These are phyloP conservation scores for Trigoniulus corallinus DNA, from an alignment of 1,140 invertebrate genomes.

Conservation along the genomic window DNA sequence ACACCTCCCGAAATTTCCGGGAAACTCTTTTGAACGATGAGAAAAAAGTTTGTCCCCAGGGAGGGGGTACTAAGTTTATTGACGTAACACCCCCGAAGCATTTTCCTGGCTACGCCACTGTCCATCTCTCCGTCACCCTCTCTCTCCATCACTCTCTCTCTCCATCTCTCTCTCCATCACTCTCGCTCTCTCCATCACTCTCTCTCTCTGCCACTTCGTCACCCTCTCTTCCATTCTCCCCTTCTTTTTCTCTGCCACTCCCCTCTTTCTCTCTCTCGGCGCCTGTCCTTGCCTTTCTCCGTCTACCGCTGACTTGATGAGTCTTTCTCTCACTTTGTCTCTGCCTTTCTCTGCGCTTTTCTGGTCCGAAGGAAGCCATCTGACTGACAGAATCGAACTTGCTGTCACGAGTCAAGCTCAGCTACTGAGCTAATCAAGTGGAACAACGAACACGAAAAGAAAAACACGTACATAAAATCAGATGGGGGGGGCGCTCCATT, in stretches of 20 bases:
- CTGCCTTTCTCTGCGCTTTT: constrained; percentile 10
- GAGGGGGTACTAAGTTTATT: too few species aligned
- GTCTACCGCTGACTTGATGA: constrained; percentile 10
- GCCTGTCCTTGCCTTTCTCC: constrained; percentile 11
- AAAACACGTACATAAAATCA: too few species aligned
- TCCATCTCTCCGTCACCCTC: too few species aligned
- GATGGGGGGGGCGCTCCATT: too few species aligned
- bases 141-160: too few species aligned
- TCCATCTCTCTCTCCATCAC: background rate
- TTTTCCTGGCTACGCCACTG: too few species aligned
- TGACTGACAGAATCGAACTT: background rate
- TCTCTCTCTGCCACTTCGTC: background rate
- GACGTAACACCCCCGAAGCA: too few species aligned
- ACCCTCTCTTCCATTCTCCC: background rate
- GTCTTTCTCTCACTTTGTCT: constrained; percentile 12
- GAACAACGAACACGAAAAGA: constrained; percentile 5
- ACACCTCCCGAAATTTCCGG: too few species aligned
- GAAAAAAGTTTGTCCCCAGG: too few species aligned
- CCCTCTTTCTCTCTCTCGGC: constrained; percentile 10
- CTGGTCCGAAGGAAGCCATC: constrained; percentile 2
- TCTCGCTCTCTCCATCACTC: background rate
- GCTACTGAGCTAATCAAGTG: constrained; percentile 11
- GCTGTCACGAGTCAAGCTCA: background rate
- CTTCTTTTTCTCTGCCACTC: constrained; percentile 3
- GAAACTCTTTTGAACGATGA: too few species aligned